Conservation (phyloP, 2,888 invertebrate genomes). For the Dendrolimus houi region DNA sequence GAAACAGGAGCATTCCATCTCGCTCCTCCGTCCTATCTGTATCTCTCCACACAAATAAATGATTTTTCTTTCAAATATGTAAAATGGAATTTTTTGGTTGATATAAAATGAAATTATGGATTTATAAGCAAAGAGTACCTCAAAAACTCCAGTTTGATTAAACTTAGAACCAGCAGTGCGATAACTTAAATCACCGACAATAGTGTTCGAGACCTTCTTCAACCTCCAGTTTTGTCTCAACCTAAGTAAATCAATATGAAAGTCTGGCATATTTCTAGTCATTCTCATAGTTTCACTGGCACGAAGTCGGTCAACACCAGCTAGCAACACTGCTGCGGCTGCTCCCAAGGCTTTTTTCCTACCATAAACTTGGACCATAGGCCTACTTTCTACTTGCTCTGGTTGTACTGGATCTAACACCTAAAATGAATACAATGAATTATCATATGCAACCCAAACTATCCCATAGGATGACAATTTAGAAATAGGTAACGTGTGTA, state of each 20-base stretch:
- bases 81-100: no score
- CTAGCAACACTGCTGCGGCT: constrained; percentile 88
- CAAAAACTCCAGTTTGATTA: constrained; percentile 95
- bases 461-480: no score
- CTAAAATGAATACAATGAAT: constrained; percentile 25
- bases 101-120: no score
- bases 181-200: constrained; percentile 97
- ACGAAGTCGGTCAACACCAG: constrained; percentile 91
- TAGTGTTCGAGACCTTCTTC: constrained; percentile 96
- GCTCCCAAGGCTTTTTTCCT: constrained; percentile 94
- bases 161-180: constrained; percentile 96
- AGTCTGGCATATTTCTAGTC: constrained; percentile 87
- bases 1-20: no score
- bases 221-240: constrained; percentile 95
- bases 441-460: neutral
- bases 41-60: no score
- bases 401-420: constrained; percentile 92
- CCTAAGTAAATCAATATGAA: constrained; percentile 92
- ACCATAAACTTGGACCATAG: constrained; percentile 93
- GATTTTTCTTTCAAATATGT: no score
- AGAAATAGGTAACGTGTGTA: no score
- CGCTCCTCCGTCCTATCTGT: no score
- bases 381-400: constrained; percentile 87
- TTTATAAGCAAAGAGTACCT: constrained; percentile 72
- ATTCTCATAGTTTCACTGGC: constrained; percentile 87